Conservation (phyloP, 2,113 vertebrate genomes). For the Grus americana region DNA sequence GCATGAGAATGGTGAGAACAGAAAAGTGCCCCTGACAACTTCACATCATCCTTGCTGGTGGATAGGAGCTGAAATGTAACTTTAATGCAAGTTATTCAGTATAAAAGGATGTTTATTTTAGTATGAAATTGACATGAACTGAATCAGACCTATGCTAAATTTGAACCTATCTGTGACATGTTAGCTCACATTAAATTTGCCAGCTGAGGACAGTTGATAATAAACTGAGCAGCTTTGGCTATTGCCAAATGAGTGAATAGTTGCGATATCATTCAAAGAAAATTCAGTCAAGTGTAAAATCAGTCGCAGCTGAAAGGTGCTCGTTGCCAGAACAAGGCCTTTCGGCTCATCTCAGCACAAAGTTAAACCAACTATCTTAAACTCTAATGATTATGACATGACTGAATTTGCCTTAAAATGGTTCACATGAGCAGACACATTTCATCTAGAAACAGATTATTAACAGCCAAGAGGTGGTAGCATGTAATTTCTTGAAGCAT, state of each 20-base stretch:
- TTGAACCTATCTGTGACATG: not conserved
- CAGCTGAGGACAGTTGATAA: not conserved
- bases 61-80: not conserved
- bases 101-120: not conserved
- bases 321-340: not conserved
- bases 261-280: not conserved
- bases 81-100: not conserved
- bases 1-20: not conserved
- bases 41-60: not conserved
- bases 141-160: not conserved
- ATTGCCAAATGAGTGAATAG: not conserved
- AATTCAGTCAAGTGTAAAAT: not conserved
- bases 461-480: not conserved
- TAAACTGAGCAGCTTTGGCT: not conserved
- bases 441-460: not conserved
- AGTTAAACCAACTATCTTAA: not conserved
- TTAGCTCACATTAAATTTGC: not conserved
- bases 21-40: not conserved
- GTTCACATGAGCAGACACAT: not conserved
- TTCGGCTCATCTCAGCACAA: not conserved
- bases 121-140: not conserved
- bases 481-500: not conserved
- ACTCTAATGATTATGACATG: not conserved
- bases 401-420: not conserved
- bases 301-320: not conserved